A percentile compares a stretch with the other conserved stretches of the same genome.
phyloP scores from a whole-genome alignment of 2,888 invertebrate genomes.

The Drosophila kambysellisi region DNA sequence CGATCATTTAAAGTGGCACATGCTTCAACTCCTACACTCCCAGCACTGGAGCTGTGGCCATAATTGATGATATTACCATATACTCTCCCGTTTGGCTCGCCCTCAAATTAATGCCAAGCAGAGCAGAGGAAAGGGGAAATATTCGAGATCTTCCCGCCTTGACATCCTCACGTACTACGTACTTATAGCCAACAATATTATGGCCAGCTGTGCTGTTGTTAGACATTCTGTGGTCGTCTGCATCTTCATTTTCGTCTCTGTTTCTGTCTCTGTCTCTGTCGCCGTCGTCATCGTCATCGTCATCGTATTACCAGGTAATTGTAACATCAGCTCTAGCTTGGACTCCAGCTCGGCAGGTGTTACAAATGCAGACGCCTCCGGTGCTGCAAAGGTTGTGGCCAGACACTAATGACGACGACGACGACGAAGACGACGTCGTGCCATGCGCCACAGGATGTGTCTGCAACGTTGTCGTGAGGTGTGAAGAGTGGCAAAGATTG shows the following conservation, averaged over 20 bases:
- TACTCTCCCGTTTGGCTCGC: slow-evolving; percentile 21
- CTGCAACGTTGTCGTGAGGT: slow-evolving; percentile 66
- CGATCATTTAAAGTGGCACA: slow-evolving; percentile 33
- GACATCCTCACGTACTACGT: slow-evolving; percentile 12
- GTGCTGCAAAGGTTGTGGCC: slow-evolving; percentile 29
- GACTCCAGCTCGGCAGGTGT: slow-evolving; percentile 68
- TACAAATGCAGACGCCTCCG: slow-evolving; percentile 62
- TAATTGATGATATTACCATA: slow-evolving; percentile 57
- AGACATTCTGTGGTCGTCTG: slow-evolving; percentile 70
- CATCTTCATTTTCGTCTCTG: slow-evolving; percentile 12
- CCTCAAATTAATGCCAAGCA: slow-evolving; percentile 19
- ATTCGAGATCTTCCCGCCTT: slow-evolving; percentile 24
- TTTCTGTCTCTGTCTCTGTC: neutral
- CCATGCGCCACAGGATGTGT: slow-evolving; percentile 81
- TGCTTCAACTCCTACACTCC: slow-evolving; percentile 26
- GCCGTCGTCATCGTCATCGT: slow-evolving; percentile 42
- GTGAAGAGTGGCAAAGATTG: slow-evolving; percentile 57
- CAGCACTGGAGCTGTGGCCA: slow-evolving; percentile 6
- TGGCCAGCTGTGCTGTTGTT: slow-evolving; percentile 62
- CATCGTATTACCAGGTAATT: slow-evolving; percentile 72
- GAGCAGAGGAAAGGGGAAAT: neutral
- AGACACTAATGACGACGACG: slow-evolving; percentile 70
- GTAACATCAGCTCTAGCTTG: slow-evolving; percentile 64
- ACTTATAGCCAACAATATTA: slow-evolving; percentile 7
- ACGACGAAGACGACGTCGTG: slow-evolving; percentile 55